Conservation (phyloP, 2,113 vertebrate species). For the Gymnorhina tibicen region DNA sequence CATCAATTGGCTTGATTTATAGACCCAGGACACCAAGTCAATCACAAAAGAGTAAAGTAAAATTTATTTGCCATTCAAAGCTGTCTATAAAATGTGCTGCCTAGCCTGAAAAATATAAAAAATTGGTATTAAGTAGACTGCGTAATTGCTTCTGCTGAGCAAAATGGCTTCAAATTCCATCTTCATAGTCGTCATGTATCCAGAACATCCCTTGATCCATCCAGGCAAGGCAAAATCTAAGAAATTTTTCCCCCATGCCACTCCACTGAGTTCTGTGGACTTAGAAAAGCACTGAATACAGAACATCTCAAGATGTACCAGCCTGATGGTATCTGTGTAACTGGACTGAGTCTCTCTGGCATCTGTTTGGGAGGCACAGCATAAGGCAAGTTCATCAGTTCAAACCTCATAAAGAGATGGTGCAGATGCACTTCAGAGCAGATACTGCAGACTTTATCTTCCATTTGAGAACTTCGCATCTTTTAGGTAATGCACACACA, state of each 20-base stretch:
- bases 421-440: conserved; percentile 3
- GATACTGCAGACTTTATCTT: neutral
- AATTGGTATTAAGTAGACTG: neutral
- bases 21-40: neutral
- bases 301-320: neutral
- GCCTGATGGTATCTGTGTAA: neutral
- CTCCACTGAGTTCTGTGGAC: neutral
- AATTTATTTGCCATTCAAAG: conserved; percentile 28
- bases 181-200: neutral
- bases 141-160: neutral
- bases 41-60: neutral
- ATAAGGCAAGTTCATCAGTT: conserved; percentile 32
- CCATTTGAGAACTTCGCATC: neutral
- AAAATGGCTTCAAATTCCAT: neutral
- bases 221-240: neutral
- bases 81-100: neutral
- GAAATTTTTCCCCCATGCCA: accelerated
- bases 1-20: conserved; percentile 31
- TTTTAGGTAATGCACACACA: neutral
- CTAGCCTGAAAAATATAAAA: neutral
- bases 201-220: neutral
- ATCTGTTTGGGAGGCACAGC: conserved; percentile 20
- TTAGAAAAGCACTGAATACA: neutral
- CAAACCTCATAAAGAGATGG: neutral
- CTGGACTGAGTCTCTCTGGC: neutral